Evolutionary conservation across 2,113 vertebrate genomes (phyloP).

Genomic region (Chaenogobius annularis): DNA sequence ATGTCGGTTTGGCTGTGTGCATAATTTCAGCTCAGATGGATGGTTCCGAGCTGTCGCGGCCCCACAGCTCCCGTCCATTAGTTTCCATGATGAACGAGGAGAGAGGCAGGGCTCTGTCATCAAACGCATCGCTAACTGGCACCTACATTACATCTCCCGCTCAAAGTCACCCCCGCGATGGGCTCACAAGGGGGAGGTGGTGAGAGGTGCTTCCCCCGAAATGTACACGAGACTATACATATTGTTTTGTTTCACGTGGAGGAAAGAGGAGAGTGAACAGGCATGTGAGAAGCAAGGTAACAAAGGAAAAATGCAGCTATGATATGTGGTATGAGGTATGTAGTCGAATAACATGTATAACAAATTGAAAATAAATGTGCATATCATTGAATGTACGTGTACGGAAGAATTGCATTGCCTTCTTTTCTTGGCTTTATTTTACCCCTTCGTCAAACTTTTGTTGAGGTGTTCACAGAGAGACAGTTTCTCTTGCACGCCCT

Average conservation of each 20-base stretch:
- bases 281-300: neutral
- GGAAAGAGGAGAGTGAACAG: neutral
- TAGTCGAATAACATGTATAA: no score
- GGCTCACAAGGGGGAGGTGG: neutral
- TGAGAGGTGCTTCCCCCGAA: neutral
- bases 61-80: constrained; percentile 63
- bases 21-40: constrained; percentile 71
- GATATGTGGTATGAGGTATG: no score
- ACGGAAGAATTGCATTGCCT: no score
- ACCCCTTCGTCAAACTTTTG: no score
- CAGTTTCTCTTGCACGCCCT: no score
- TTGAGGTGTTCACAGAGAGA: no score
- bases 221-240: neutral
- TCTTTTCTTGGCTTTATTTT: no score
- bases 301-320: neutral
- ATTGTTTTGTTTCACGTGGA: no score
- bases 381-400: no score
- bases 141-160: constrained; percentile 62
- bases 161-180: constrained; percentile 55
- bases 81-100: constrained; percentile 66
- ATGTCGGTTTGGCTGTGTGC: constrained; percentile 55
- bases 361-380: no score
- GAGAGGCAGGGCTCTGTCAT: constrained; percentile 65
- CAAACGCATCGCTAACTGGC: constrained; percentile 31
- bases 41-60: constrained; percentile 51